Evolutionary conservation across 2,113 vertebrate species (phyloP).

Genomic region (Furnarius figulus): DNA sequence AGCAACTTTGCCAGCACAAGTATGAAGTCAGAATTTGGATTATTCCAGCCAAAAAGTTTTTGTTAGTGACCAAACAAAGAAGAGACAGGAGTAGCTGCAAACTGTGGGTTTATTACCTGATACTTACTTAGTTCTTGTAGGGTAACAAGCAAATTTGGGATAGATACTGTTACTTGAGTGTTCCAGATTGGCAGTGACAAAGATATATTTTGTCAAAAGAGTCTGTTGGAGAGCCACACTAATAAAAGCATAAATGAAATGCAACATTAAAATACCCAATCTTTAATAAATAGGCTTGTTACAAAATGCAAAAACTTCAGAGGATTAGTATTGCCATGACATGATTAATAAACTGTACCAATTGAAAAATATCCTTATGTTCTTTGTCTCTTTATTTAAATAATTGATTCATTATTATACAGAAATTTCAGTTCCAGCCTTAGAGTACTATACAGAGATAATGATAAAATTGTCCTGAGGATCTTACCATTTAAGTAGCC

Average conservation of each 20-base stretch:
- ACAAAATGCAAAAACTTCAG: not conserved
- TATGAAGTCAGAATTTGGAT: not conserved
- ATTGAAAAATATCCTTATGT: too few species aligned
- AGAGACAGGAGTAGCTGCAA: too few species aligned
- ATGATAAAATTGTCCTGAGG: too few species aligned
- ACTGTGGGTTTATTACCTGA: too few species aligned
- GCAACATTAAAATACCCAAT: not conserved
- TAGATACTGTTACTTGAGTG: not conserved
- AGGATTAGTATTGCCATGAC: too few species aligned
- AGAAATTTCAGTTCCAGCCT: too few species aligned
- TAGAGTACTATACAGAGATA: too few species aligned
- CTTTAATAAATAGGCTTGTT: not conserved
- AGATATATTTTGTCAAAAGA: not conserved
- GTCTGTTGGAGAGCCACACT: not conserved
- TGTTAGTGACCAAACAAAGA: too few species aligned
- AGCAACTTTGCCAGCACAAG: not conserved
- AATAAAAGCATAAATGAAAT: not conserved
- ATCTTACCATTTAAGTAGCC: too few species aligned
- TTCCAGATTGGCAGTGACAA: not conserved
- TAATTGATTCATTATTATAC: rapidly evolving
- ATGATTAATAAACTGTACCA: not conserved
- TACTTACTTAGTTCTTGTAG: not conserved
- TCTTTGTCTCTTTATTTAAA: not conserved
- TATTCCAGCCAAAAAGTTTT: too few species aligned
- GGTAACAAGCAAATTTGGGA: not conserved